Evolutionary conservation across 2,113 vertebrate genomes (phyloP).

Genomic region (Sigmodon hispidus): DNA sequence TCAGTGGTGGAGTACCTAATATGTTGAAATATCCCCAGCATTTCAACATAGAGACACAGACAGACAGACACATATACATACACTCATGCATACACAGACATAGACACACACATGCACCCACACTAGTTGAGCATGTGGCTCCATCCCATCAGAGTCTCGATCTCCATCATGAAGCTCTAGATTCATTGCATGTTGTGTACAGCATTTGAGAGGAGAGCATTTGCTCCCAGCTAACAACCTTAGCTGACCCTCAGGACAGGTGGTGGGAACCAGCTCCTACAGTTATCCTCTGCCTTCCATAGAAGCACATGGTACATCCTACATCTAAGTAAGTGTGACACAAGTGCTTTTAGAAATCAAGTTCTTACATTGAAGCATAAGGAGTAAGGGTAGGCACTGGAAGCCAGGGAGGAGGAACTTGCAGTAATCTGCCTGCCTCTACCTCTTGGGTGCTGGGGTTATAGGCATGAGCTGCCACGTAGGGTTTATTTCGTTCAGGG

Average conservation of each 20-base stretch:
- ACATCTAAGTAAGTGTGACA: not conserved
- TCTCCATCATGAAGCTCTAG: not conserved
- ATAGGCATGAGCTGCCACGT: not conserved
- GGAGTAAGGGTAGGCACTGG: not conserved
- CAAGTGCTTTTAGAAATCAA: not conserved
- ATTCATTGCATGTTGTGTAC: not conserved
- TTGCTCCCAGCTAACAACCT: not conserved
- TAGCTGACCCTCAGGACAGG: not conserved
- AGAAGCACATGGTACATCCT: not conserved
- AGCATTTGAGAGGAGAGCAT: not conserved
- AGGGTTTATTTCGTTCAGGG: not conserved
- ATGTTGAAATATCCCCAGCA: not conserved
- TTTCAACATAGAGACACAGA: accelerated
- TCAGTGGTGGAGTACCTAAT: not conserved
- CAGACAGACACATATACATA: not conserved
- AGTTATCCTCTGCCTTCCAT: too few relatives aligned
- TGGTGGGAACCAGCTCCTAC: not conserved
- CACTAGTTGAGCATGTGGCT: not conserved
- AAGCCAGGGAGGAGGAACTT: not conserved
- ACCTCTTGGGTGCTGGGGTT: not conserved
- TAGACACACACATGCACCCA: not conserved
- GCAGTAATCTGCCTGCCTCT: not conserved
- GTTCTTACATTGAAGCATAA: not conserved
- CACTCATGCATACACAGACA: not conserved
- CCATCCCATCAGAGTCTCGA: too few relatives aligned